Conservation (phyloP, 2,113 vertebrate genomes). For the Alectura lathami region DNA sequence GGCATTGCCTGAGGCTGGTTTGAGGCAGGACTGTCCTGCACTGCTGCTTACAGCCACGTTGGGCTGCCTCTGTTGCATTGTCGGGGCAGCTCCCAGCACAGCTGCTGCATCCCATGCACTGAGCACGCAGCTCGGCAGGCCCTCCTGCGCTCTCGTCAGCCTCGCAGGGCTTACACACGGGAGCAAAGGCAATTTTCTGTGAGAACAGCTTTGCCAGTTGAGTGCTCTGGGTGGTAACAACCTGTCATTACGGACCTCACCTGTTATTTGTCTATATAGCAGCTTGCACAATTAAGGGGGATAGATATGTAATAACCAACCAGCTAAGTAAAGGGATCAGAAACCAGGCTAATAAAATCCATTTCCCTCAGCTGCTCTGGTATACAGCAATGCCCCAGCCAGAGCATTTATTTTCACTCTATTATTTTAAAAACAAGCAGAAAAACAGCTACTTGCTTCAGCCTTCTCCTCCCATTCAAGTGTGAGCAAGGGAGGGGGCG, state of each 20-base stretch:
- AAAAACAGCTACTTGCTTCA: not conserved
- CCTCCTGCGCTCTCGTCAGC: not conserved
- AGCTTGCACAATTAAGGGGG: constrained; percentile 37
- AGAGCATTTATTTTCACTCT: not conserved
- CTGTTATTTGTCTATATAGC: constrained; percentile 31
- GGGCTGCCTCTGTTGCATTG: not conserved
- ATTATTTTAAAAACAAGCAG: not conserved
- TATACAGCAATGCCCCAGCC: not conserved
- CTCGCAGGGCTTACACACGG: not conserved
- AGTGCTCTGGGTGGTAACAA: constrained; percentile 7
- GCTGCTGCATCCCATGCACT: not conserved
- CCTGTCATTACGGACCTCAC: not conserved
- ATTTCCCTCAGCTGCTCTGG: not conserved
- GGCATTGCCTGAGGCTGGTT: not conserved
- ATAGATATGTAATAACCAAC: constrained; percentile 28
- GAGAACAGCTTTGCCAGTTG: not conserved
- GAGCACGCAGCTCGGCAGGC: not conserved
- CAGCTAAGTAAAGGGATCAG: constrained; percentile 9
- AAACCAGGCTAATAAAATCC: constrained; percentile 26
- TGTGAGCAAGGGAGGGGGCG: not conserved
- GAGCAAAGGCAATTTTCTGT: constrained; percentile 36
- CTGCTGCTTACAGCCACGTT: fast-evolving
- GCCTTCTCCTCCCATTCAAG: not conserved
- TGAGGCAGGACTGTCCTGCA: not conserved
- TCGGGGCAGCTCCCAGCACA: fast-evolving